Evolutionary conservation across 2,888 invertebrate species (phyloP).

Genomic region (Drosophila longiperda): DNA sequence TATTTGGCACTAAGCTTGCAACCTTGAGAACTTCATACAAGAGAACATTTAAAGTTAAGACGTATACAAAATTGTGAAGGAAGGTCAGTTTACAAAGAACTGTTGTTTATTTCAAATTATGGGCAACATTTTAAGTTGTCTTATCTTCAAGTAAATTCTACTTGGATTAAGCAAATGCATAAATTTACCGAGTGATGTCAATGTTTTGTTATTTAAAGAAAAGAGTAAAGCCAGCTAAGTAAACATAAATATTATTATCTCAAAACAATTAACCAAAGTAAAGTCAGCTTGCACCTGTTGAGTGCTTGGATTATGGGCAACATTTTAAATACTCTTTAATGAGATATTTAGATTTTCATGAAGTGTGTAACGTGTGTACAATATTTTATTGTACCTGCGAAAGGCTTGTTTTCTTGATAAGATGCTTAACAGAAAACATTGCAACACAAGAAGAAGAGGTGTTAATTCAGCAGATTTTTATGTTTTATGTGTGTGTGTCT

Average conservation of each 20-base stretch:
- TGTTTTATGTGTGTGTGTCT: not conserved
- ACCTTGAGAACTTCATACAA: too few relatives aligned
- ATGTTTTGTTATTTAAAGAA: not conserved
- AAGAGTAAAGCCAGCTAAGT: not conserved
- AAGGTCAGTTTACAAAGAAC: conserved; percentile 2
- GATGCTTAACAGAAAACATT: conserved; percentile 28
- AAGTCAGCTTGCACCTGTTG: conserved; percentile 6
- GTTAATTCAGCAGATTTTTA: conserved; percentile 50
- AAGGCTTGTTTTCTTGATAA: conserved; percentile 1
- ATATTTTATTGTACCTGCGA: not conserved
- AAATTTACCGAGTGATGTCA: not conserved
- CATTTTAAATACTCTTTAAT: not conserved
- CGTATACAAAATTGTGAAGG: not conserved
- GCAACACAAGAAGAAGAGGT: conserved; percentile 8
- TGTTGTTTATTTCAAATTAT: not conserved
- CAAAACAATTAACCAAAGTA: not conserved
- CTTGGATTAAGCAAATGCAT: not conserved
- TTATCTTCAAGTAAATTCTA: not conserved
- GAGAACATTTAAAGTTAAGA: not conserved
- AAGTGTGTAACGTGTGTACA: not conserved
- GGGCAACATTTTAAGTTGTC: not conserved
- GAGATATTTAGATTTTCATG: not conserved
- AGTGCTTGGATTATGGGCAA: conserved; percentile 8
- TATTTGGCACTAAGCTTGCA: not conserved
- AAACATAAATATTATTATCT: not conserved